Evolutionary conservation across 2,113 vertebrate genomes (phyloP).

Genomic region (Manacus vitellinus): DNA sequence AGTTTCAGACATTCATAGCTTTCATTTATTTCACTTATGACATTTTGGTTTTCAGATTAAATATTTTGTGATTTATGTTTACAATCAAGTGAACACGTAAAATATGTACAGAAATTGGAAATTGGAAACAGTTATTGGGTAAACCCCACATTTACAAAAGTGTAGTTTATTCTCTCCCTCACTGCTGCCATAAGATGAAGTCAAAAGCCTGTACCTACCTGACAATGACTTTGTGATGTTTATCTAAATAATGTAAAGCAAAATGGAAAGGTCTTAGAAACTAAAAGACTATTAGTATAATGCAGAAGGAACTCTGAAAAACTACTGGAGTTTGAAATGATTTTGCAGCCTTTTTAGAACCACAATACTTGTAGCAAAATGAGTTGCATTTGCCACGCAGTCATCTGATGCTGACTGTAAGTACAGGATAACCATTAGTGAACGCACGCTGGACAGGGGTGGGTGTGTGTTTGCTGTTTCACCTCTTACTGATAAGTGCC

Average conservation of each 20-base stretch:
- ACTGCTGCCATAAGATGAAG: rapidly evolving
- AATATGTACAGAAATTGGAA: neutral
- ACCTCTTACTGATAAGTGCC: neutral
- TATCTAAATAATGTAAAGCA: neutral
- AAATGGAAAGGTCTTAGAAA: neutral
- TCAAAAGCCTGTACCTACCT: neutral
- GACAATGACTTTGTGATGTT: neutral
- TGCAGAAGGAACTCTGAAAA: neutral
- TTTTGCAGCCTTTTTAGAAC: neutral
- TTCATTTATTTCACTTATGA: neutral
- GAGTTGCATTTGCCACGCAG: neutral
- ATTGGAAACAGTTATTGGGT: neutral
- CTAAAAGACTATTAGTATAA: neutral
- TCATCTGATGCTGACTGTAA: neutral
- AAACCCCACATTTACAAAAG: neutral
- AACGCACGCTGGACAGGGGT: rapidly evolving
- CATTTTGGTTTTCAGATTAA: neutral
- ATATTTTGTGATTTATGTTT: neutral
- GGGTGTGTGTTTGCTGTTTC: rapidly evolving
- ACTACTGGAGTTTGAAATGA: neutral
- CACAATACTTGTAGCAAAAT: rapidly evolving
- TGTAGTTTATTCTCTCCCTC: neutral
- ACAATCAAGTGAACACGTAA: neutral
- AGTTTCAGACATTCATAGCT: neutral
- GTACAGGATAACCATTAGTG: neutral